A percentile compares a stretch with the other conserved stretches of the same genome.
Conservation (phyloP, 1,140 invertebrate genomes). For the Brachionus asplanchnoidis region DNA sequence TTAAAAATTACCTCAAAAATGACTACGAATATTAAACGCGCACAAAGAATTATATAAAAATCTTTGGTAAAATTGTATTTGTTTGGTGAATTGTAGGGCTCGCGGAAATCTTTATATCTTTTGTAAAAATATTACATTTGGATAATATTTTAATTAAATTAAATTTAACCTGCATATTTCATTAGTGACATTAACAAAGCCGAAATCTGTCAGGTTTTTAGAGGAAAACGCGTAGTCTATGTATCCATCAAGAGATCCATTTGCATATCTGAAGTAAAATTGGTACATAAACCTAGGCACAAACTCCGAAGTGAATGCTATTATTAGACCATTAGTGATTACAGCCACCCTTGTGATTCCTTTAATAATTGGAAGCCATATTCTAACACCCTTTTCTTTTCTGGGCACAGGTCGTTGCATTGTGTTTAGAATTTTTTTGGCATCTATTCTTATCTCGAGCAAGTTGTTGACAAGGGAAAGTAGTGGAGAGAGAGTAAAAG, state of each 20-base stretch:
- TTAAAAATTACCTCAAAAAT: constrained; percentile 2
- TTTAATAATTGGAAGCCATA: constrained; percentile 27
- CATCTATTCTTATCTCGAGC: constrained; percentile 74
- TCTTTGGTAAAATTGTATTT: not conserved
- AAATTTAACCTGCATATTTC: constrained; percentile 13
- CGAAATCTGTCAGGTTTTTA: constrained; percentile 18
- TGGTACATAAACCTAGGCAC: constrained; percentile 19
- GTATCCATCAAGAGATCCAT: not conserved
- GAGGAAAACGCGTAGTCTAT: not conserved
- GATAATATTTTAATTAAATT: not conserved
- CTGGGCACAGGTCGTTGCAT: constrained; percentile 60
- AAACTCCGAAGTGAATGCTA: constrained; percentile 39
- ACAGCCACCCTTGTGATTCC: not conserved
- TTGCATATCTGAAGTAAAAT: not conserved
- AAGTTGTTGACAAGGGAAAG: constrained; percentile 77
- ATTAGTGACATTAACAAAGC: constrained; percentile 2
- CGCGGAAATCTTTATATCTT: constrained; percentile 16
- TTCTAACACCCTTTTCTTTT: not conserved
- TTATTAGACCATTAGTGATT: constrained; percentile 30
- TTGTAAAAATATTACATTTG: not conserved
- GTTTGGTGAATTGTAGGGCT: constrained; percentile 7
- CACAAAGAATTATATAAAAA: constrained; percentile 23
- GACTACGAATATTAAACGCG: not conserved
- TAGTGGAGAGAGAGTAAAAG: constrained; percentile 64
- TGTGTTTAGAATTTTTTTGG: constrained; percentile 72